Base-by-base conservation (phyloP, 64 coral and sea anemone species). In the Pocillopora verrucosa region DNA sequence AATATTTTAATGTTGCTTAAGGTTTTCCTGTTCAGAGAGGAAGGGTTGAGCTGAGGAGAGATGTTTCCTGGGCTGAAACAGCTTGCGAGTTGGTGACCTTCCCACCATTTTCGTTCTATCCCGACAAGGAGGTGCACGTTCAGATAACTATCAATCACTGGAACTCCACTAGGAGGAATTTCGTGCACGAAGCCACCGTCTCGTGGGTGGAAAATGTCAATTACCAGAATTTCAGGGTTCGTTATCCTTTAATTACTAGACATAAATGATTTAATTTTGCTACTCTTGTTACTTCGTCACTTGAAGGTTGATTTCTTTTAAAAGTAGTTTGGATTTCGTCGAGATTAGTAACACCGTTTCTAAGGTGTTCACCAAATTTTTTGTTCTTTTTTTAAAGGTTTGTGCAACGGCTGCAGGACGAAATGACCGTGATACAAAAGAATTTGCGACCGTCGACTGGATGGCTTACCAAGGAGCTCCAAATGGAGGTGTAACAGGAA, bases 391-490 rank as follows among this genome's bases (percentile, higher is more conserved):
- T 57, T 11, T 51, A 26, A 62, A 86, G 37, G 76, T 75, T 45
- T 95, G 93, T 60, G n/a, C 91, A 77, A 90, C 93, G 11, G 45
- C 62, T 15, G 78, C 74, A 20, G 93, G 93, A 67, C 61, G 89
- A 36, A 62, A 84, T 30, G 84, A 88, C 13, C 84, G 93, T 19
- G 2, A 24, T 0, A n/a, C 67, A 4, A 63, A 68, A 60, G 85
- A 73, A 12, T 58, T 60, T 19, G 78, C 89, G 0, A 88, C 89
- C 11, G 76, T 95, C 36, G 93, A 95, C 76, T 95, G 89, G 89
- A 51, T 95, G 51, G 93, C 89, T 67, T 95, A 95, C 61, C 93
- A 95, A 68, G 93, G 93, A 0, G 89, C 93, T 25, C 93, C 93
- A 16, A 78, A 74, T 30, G 93, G 93, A 61, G 89, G 93, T 4